Evolutionary conservation across 2,888 invertebrate genomes (phyloP), one percentile per base, ranked within the genome.

Genomic region (Plebejus argus): DNA sequence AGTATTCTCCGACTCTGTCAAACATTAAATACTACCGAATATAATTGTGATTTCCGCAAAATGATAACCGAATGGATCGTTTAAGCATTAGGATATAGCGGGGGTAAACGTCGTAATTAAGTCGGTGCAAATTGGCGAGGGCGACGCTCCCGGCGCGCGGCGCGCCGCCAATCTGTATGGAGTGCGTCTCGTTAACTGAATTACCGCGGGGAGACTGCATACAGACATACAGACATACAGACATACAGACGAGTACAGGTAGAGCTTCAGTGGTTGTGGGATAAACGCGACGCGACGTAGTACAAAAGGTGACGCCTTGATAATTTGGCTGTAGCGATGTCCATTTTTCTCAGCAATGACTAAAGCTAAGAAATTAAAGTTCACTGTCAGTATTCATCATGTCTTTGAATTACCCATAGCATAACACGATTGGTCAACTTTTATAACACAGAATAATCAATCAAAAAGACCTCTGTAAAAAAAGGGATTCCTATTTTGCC

Each of bases 171-270:
- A 66, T 7, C 28, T 28, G 66, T 66, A 33, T 61, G 61, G 23
- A 61, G 61, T 61, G 61, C 61, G 61, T 8, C 61, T 61, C 66
- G 66, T 33, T 66, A 66, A 66, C 66, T 33, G 66, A 66, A 33
- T 66, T 66, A 66, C 28, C 28, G 66, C 28, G 6, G 28, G 66
- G 66, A 28, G 66, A 5, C 66, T 66, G 61, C 15, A 33, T 28
- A 33, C 66, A 66, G 20, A 61, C 61, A 23, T 66, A 66, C 33
- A 66, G 20, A 61, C 61, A 23, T 66, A 66, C 33, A 23, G 10
- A 23, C 56, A 61, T 20, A 61, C 61, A 66, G 66, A 66, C 66
- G 6, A 20, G 66, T 28, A 28, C 4, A 12, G 61, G 61, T 33
- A 28, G 6, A 15, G 28, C 12, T 33, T 15, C 15, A 15, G 28